Conservation (phyloP, 2,797 vertebrate species). For the Orestias chungarensis region DNA sequence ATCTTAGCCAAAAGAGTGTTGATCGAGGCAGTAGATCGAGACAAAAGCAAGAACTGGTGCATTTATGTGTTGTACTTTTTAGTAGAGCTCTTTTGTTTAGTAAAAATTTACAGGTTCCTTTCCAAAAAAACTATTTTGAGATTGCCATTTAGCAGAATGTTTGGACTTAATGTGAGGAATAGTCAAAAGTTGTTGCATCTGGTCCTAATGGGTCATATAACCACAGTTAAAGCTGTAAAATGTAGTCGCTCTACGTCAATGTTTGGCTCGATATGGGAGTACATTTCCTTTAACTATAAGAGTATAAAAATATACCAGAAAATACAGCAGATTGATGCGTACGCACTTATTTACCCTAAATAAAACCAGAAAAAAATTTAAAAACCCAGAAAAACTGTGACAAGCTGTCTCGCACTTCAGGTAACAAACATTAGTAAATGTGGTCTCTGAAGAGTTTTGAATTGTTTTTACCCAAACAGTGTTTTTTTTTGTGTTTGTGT, state of each 20-base stretch:
- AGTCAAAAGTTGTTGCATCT: background rate
- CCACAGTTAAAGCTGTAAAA: background rate
- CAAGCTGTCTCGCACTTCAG: slow-evolving; percentile 73
- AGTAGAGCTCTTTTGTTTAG: too few species aligned
- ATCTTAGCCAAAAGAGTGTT: background rate
- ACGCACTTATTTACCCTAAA: slow-evolving; percentile 59
- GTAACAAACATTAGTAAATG: slow-evolving; percentile 75
- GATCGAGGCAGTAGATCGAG: background rate
- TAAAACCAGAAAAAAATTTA: background rate
- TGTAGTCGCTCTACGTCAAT: background rate
- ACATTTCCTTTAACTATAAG: background rate
- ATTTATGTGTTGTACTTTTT: background rate
- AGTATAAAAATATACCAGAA: too few species aligned
- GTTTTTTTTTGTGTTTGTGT: slow-evolving; percentile 84
- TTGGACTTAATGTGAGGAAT: background rate
- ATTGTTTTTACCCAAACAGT: slow-evolving; percentile 92
- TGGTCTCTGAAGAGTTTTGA: slow-evolving; percentile 86
- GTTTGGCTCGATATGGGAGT: background rate
- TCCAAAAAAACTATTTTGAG: too few species aligned
- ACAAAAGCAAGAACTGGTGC: background rate
- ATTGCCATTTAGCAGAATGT: background rate
- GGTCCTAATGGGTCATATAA: background rate
- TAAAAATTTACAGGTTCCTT: too few species aligned
- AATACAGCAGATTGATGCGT: background rate
- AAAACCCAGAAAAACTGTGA: slow-evolving; percentile 27